Conservation (phyloP, 2,888 invertebrate species). For the Abscondita cerata region DNA sequence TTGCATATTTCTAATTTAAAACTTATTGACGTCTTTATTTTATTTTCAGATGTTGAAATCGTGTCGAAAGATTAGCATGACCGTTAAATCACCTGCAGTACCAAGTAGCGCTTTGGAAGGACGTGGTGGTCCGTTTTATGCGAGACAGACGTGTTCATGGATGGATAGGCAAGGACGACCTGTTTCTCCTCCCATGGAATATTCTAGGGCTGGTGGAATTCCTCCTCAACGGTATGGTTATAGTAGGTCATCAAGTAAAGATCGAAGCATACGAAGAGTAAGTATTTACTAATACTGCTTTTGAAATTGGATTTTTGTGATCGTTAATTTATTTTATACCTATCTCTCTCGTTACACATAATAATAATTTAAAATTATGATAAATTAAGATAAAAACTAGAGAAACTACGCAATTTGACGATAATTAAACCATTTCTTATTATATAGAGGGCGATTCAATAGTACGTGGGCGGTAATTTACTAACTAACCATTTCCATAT, state of each 20-base stretch:
- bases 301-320: too few relatives aligned
- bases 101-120: slow-evolving; percentile 62
- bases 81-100: slow-evolving; percentile 81
- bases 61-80: slow-evolving; percentile 87
- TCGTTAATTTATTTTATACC: too few relatives aligned
- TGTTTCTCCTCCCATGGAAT: slow-evolving; percentile 81
- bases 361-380: too few relatives aligned
- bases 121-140: slow-evolving; percentile 60
- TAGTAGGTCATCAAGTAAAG: slow-evolving; percentile 63
- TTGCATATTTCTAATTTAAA: background rate
- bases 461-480: too few relatives aligned
- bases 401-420: too few relatives aligned
- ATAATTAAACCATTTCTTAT: too few relatives aligned
- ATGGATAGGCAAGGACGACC: slow-evolving; percentile 91
- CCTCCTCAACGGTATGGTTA: slow-evolving; percentile 53
- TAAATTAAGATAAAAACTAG: too few relatives aligned
- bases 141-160: slow-evolving; percentile 90
- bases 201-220: slow-evolving; percentile 58
- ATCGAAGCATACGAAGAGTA: slow-evolving; percentile 71
- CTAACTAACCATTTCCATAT: too few relatives aligned
- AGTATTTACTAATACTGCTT: too few relatives aligned
- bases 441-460: too few relatives aligned
- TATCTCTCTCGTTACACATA: too few relatives aligned
- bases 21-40: background rate
- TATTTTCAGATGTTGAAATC: slow-evolving; percentile 84